These are phyloP conservation scores for Cataglyphis cursor DNA, from an alignment of 2,888 invertebrate genomes.

Conservation along the genomic window DNA sequence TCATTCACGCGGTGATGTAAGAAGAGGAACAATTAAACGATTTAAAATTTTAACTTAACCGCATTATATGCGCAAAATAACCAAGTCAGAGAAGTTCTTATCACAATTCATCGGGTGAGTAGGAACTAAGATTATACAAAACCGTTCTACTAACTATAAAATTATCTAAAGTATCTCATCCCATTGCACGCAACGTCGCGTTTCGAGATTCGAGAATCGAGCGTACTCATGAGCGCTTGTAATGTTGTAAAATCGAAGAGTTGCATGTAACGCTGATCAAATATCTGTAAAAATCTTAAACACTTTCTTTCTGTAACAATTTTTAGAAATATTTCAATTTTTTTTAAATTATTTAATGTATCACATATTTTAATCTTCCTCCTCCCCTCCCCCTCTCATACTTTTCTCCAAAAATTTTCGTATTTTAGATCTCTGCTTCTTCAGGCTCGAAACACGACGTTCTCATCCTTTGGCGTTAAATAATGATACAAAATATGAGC, in stretches of 20 bases:
- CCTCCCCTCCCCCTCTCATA: neutral
- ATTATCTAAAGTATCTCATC: conserved; percentile 44
- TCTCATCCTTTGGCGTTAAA: conserved; percentile 47
- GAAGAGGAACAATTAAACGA: neutral
- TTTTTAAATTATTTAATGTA: neutral
- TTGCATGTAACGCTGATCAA: neutral
- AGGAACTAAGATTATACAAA: conserved; percentile 50
- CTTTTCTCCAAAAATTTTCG: neutral
- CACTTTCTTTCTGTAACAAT: neutral
- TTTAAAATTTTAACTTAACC: conserved; percentile 12
- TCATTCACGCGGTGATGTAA: neutral
- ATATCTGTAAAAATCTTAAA: neutral
- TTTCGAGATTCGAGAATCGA: conserved; percentile 17
- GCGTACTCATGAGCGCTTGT: neutral
- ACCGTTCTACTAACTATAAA: conserved; percentile 17
- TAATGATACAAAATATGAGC: conserved; percentile 52
- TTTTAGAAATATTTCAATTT: neutral
- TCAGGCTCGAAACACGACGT: conserved; percentile 22
- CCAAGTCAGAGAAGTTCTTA: conserved; percentile 26
- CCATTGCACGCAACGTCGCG: conserved; percentile 10
- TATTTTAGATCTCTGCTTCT: neutral
- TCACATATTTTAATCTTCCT: neutral
- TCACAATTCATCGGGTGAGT: conserved; percentile 49
- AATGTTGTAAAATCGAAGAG: neutral
- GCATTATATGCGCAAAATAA: conserved; percentile 6